phyloP scores from a whole-genome alignment of 1,140 invertebrate species.

The Nixonia krombeini region DNA sequence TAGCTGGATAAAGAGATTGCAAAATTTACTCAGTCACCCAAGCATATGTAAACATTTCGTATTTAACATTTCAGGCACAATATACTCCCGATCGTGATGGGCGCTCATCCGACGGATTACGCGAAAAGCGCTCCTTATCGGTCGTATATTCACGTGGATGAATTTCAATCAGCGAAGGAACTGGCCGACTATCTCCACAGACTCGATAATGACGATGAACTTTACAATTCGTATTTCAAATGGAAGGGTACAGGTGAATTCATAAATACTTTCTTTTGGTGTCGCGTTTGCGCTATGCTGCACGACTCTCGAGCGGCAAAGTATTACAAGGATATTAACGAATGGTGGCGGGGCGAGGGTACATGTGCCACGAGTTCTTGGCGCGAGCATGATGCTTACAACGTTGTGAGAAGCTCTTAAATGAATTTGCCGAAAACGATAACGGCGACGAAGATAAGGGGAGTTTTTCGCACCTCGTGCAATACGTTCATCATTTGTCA shows the following conservation, averaged over 20 bases:
- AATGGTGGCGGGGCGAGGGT: constrained; percentile 87
- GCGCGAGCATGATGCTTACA: constrained; percentile 71
- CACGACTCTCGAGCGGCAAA: constrained; percentile 80
- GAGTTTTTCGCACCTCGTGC: not conserved
- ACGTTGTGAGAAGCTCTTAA: constrained; percentile 1
- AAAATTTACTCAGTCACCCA: too few relatives aligned
- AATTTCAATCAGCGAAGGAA: constrained; percentile 88
- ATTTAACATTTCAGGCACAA: constrained; percentile 78
- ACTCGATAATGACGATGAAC: constrained; percentile 86
- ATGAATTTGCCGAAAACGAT: not conserved
- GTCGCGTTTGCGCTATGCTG: constrained; percentile 91
- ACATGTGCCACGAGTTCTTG: constrained; percentile 80
- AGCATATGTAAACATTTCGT: too few relatives aligned
- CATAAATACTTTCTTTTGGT: constrained; percentile 96
- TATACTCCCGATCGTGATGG: constrained; percentile 95
- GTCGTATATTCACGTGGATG: constrained; percentile 94
- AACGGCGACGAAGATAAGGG: not conserved
- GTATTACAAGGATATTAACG: constrained; percentile 82
- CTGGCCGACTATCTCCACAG: constrained; percentile 88
- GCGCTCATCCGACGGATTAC: constrained; percentile 92
- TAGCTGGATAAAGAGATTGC: too few relatives aligned
- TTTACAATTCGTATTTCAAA: constrained; percentile 94
- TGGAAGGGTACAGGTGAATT: constrained; percentile 94
- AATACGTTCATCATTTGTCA: too few relatives aligned
- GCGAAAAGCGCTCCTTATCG: constrained; percentile 87